These are phyloP conservation scores for Bothrops alternatus DNA, from an alignment of 2,797 vertebrate species.

Conservation along the genomic window DNA sequence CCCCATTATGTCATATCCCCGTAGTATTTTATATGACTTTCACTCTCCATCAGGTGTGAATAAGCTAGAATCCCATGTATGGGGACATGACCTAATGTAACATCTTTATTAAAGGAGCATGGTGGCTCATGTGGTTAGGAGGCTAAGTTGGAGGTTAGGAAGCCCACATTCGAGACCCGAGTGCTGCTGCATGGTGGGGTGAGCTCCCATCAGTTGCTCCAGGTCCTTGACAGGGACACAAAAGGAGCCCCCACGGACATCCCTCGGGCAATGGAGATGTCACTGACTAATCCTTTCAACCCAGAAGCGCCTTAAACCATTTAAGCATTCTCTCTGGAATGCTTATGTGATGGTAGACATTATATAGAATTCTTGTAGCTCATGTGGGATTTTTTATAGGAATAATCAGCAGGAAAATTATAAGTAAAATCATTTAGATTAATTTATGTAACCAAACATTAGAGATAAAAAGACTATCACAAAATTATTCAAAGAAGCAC, in stretches of 20 bases:
- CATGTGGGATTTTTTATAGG: background rate
- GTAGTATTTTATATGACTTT: background rate
- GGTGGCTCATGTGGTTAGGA: no score
- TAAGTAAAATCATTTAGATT: background rate
- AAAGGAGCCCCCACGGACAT: background rate
- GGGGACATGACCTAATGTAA: background rate
- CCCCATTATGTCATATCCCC: background rate
- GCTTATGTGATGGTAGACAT: background rate
- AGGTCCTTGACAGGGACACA: background rate
- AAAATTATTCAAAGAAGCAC: background rate
- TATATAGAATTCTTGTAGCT: background rate
- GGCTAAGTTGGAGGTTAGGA: no score
- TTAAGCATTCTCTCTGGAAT: background rate
- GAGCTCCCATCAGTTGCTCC: background rate
- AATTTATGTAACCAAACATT: background rate
- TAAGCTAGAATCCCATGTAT: background rate
- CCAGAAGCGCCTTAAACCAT: background rate
- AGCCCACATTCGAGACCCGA: no score
- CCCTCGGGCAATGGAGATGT: background rate
- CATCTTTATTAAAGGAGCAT: no score
- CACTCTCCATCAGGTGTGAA: background rate
- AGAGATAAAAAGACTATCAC: background rate
- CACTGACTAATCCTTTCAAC: background rate
- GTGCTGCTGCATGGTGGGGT: no score
- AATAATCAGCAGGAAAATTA: background rate